Base-by-base conservation (phyloP, 2,888 invertebrate species). In the Cephus runcator region DNA sequence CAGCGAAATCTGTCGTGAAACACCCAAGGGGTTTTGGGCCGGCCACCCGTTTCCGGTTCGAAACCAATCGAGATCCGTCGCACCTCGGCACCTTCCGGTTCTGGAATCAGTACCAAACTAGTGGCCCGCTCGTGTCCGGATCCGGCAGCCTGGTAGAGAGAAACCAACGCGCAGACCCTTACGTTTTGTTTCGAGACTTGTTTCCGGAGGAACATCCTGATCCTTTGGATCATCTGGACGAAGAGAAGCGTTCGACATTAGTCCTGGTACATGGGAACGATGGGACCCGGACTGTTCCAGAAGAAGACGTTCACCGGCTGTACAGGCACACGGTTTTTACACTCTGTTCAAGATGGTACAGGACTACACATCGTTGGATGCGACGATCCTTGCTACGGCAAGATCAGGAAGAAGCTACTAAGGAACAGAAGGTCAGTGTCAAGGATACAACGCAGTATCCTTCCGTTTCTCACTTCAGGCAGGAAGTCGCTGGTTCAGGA, bases 1-100 rank as follows among this genome's bases (percentile, higher is more conserved):
- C 91, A 90, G 85, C 87, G 91, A 73, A 91, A 91, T 80, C 85
- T 91, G 76, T 91, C 91, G 89, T 91, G 91, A 91, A 89, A 91
- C 84, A 86, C 79, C 73, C 85, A 86, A 40, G 87, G 83, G 91
- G 91, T 90, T 91, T 90, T 88, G 91, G 88, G 87, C 85, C 90
- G 88, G 82, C 88, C 89, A 77, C 86, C 89, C 71, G 85, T 85
- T 84, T 82, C 87, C 85, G 91, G 89, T 83, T 89, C 91, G 86
- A 90, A 91, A 86, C 91, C 91, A 78, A 88, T 89, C 83, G 90
- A 91, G 83, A 88, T 90, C 84, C 88, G 91, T 84, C 90, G 91
- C 83, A 90, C 90, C 79, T 91, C 91, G 83, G 89, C 90, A 79
- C 91, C 87, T 77, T 75, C 75, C 71, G 78, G 75, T 76, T 77